phyloP scores from a whole-genome alignment of 2,113 vertebrate genomes.

The Hiodon tergisus region DNA sequence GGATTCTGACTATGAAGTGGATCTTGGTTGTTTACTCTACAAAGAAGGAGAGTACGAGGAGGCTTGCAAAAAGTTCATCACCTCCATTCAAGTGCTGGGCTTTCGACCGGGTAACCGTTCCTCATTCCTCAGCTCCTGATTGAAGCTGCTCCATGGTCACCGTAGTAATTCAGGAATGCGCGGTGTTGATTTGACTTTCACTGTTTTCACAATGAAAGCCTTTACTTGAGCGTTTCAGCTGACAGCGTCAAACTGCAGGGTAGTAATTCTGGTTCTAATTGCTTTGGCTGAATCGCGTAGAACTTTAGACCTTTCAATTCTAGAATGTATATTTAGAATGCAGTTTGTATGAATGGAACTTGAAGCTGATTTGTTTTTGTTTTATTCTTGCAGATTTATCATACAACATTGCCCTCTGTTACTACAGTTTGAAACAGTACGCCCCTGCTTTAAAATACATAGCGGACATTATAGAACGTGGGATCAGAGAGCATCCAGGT shows the following conservation, averaged over 20 bases:
- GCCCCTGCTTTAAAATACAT: slow-evolving; percentile 75
- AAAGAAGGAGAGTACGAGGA: slow-evolving; percentile 84
- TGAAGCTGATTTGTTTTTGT: background rate
- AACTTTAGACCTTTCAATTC: too few species aligned
- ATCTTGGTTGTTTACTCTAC: slow-evolving; percentile 85
- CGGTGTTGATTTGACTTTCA: background rate
- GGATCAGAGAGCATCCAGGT: slow-evolving; percentile 86
- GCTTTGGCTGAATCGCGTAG: slow-evolving; percentile 2
- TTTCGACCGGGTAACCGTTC: slow-evolving; percentile 65
- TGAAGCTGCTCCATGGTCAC: background rate
- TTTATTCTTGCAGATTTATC: slow-evolving; percentile 65
- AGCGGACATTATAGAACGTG: slow-evolving; percentile 77
- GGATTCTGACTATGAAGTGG: slow-evolving; percentile 73
- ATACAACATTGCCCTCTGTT: slow-evolving; percentile 86
- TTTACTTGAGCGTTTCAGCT: background rate
- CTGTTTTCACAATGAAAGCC: slow-evolving; percentile 8
- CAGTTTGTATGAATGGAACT: too few species aligned
- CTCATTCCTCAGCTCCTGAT: too few species aligned
- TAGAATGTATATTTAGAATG: too few species aligned
- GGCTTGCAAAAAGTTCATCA: slow-evolving; percentile 76
- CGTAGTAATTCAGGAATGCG: background rate
- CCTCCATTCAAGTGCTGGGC: slow-evolving; percentile 79
- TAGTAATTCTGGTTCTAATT: slow-evolving; percentile 30
- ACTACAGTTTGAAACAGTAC: slow-evolving; percentile 79
- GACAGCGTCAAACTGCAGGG: slow-evolving; percentile 11